Evolutionary conservation across 2,797 vertebrate genomes (phyloP).

Genomic region (Picus viridis): DNA sequence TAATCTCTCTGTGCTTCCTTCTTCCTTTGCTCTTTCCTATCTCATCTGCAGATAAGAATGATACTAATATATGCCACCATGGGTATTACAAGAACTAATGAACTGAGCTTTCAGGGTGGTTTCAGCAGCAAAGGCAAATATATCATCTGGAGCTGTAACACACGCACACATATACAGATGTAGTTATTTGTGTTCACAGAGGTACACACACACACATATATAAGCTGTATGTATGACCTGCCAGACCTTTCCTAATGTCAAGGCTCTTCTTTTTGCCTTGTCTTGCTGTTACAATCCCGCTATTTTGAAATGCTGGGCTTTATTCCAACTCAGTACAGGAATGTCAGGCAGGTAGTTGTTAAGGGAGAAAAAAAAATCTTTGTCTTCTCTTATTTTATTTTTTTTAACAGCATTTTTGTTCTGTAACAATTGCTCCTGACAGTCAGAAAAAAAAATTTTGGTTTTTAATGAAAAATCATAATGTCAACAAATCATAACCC

Average conservation of each 20-base stretch:
- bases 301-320: conserved; percentile 43
- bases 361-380: neutral
- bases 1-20: conserved; percentile 47
- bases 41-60: neutral
- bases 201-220: neutral
- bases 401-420: conserved; percentile 38
- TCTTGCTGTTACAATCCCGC: neutral
- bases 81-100: conserved; percentile 42
- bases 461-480: conserved; percentile 60
- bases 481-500: conserved; percentile 50
- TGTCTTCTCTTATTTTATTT: neutral
- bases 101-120: conserved; percentile 37
- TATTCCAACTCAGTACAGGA: conserved; percentile 21
- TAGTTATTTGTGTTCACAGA: neutral
- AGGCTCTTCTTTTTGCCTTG: neutral
- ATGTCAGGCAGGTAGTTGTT: conserved; percentile 28
- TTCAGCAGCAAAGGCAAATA: conserved; percentile 11
- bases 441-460: conserved; percentile 23
- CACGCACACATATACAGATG: neutral
- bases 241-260: neutral
- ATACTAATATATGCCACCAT: conserved; percentile 14
- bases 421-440: conserved; percentile 27
- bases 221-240: neutral
- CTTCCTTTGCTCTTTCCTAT: neutral
- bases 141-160: neutral